Evolutionary conservation across 2,113 vertebrate genomes (phyloP), one percentile per base, ranked within the genome.

Genomic region (Dicerorhinus sumatrensis): DNA sequence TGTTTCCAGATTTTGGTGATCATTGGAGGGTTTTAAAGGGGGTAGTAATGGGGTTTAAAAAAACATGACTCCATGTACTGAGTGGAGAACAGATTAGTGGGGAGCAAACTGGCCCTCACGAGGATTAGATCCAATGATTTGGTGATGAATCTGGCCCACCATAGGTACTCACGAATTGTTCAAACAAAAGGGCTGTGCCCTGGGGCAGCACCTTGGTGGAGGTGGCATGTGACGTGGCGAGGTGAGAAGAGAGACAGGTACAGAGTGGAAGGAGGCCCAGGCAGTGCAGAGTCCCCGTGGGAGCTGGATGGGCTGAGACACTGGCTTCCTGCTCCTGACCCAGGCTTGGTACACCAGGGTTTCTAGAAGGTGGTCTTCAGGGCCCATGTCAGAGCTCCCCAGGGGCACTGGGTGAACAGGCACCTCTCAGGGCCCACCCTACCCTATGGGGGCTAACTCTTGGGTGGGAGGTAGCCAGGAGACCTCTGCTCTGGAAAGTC

Each of bases 61-160:
- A 60, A n/a, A 17, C 54, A 31, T 54, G 2, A 54, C 51, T 54
- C n/a, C 27, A 0, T 56, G 21, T 63, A 27, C 63, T 77, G 33
- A 80, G n/a, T 85, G 83, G 63, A 72, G 85, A 96, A 72, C 13
- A 86, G 58, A 36, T 84, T 70, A 94, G 27, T 76, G 42, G 31
- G 33, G 42, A 89, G 54, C 56, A 85, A 23, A 86, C 27, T 51
- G 48, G 8, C 21, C 18, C 6, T 21, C 10, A 17, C 21, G 29
- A 27, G 62, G 33, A 88, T 79, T 69, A 63, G 70, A 48, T 72
- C 42, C 65, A 81, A 39, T 62, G 54, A 89, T 62, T 73, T 60
- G 21, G 10, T 25, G 39, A 85, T 76, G 48, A 69, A 27, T 58
- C 31, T n/a, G 60, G 51, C 84, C 60, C 62, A 42, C 65, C 29